These are phyloP conservation scores for Drosophila jambulina DNA, from an alignment of 1,140 invertebrate species.

Conservation along the genomic window DNA sequence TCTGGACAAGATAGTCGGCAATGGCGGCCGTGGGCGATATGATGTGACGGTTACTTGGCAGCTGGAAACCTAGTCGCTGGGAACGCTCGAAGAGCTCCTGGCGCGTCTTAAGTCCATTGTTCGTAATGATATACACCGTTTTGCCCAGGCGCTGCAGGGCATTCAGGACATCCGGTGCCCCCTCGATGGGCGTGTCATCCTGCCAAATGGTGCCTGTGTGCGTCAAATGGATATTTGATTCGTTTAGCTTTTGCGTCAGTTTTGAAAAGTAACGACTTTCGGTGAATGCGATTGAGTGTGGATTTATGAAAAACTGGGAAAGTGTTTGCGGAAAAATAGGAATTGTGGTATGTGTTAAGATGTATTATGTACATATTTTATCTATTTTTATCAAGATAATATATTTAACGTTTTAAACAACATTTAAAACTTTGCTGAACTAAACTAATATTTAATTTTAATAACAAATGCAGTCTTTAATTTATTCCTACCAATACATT, in stretches of 20 bases:
- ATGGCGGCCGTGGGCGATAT: slow-evolving; percentile 93
- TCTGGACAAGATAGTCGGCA: slow-evolving; percentile 91
- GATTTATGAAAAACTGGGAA: background rate
- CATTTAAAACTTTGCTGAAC: background rate
- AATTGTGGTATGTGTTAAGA: background rate
- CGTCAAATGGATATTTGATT: slow-evolving; percentile 26
- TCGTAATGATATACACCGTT: slow-evolving; percentile 95
- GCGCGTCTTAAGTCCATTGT: slow-evolving; percentile 96
- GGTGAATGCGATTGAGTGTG: background rate
- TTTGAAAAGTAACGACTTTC: slow-evolving; percentile 3
- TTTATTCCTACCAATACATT: background rate
- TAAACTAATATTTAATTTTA: background rate
- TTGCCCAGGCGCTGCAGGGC: slow-evolving; percentile 91
- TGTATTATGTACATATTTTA: background rate
- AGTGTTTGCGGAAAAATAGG: too few species aligned
- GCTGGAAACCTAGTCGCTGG: slow-evolving; percentile 90
- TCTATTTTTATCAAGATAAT: background rate
- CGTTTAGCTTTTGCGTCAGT: background rate
- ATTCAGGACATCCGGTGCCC: slow-evolving; percentile 91
- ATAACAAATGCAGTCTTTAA: fast-evolving
- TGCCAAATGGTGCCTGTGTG: slow-evolving; percentile 93
- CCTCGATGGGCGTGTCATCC: slow-evolving; percentile 88
- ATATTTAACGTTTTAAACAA: background rate
- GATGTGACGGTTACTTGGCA: slow-evolving; percentile 91
- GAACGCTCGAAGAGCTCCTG: slow-evolving; percentile 93